A percentile compares a stretch with the other conserved stretches of the same genome.
These are phyloP conservation scores for Iselma pallidipennis DNA, from an alignment of 2,888 invertebrate genomes.

Conservation along the genomic window DNA sequence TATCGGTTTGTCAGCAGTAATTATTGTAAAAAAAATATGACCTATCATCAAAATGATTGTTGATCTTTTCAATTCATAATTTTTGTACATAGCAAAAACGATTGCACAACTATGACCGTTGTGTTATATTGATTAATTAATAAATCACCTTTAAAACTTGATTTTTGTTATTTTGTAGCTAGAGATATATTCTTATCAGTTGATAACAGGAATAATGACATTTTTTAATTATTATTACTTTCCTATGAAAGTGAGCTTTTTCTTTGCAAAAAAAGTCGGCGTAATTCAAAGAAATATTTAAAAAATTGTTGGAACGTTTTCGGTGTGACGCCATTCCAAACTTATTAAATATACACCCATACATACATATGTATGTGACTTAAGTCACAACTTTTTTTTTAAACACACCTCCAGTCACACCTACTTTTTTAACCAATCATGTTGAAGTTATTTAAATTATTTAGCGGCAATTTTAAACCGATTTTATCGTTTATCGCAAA, in stretches of 20 bases:
- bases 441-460: no score
- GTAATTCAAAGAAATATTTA: background rate
- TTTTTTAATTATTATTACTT: background rate
- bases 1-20: background rate
- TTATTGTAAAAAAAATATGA: background rate
- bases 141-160: background rate
- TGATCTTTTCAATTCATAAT: background rate
- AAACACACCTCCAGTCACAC: slow-evolving; percentile 2
- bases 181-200: background rate
- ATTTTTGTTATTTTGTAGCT: background rate
- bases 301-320: background rate
- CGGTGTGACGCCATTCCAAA: background rate
- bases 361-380: background rate
- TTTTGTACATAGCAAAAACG: background rate
- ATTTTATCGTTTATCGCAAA: background rate
- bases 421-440: background rate
- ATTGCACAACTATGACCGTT: background rate
- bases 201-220: background rate
- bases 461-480: background rate
- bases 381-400: no score
- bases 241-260: no score
- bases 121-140: background rate
- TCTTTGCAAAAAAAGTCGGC: background rate
- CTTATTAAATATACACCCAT: background rate
- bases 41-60: background rate